These are phyloP conservation scores for Nephrotoma flavescens DNA, from an alignment of 2,888 invertebrate genomes.

Conservation along the genomic window DNA sequence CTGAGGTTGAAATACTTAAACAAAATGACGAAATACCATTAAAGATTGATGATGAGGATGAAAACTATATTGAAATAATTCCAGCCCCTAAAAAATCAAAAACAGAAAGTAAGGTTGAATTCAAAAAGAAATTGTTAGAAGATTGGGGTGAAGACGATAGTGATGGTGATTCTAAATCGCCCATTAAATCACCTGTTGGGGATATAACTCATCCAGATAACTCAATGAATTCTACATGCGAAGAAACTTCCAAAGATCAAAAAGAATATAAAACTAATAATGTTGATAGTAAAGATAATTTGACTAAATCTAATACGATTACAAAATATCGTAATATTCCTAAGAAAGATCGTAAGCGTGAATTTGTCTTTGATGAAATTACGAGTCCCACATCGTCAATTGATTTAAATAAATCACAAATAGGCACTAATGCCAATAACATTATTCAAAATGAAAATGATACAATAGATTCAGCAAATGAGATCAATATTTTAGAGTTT, in stretches of 20 bases:
- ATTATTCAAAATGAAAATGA: neutral
- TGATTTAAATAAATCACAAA: neutral
- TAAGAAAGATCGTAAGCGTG: constrained; percentile 27
- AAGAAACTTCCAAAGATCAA: neutral
- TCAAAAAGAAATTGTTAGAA: constrained; percentile 41
- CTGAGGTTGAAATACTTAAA: constrained; percentile 16
- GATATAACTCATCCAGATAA: neutral
- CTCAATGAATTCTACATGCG: neutral
- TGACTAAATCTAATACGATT: neutral
- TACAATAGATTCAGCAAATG: neutral
- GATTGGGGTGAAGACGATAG: constrained; percentile 61
- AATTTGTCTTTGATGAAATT: constrained; percentile 18
- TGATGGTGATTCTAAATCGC: constrained; percentile 18
- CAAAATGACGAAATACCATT: constrained; percentile 13
- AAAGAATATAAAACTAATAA: neutral
- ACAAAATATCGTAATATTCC: constrained; percentile 28
- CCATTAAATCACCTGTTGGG: neutral
- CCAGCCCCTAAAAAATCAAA: constrained; percentile 21
- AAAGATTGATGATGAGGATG: constrained; percentile 18
- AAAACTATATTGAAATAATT: constrained; percentile 23
- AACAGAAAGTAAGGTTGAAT: constrained; percentile 30
- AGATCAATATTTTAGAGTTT: neutral
- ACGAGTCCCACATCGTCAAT: neutral
- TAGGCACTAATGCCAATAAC: neutral
- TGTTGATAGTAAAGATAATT: neutral